Evolutionary conservation across 2,888 invertebrate species (phyloP).

Genomic region (Thymelicus acteon): DNA sequence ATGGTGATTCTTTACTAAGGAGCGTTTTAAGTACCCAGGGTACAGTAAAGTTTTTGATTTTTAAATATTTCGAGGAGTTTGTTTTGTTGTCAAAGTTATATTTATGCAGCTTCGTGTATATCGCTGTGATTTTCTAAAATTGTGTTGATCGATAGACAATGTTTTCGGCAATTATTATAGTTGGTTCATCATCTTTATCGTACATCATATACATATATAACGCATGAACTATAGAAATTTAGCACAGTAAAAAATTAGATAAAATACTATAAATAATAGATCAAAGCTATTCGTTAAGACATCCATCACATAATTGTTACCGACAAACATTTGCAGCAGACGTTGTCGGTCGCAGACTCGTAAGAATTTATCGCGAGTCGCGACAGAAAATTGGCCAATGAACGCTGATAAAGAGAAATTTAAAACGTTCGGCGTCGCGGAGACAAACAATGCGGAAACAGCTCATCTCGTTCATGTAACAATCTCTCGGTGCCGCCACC

Average conservation of each 20-base stretch:
- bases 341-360: slow-evolving; percentile 20
- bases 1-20: no score
- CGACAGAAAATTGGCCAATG: slow-evolving; percentile 31
- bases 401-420: slow-evolving; percentile 37
- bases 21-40: no score
- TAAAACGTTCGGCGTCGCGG: slow-evolving; percentile 28
- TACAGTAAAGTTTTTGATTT: no score
- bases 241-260: no score
- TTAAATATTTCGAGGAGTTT: no score
- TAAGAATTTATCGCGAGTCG: slow-evolving; percentile 23
- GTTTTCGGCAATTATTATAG: no score
- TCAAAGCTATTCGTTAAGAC: neutral
- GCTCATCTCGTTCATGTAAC: slow-evolving; percentile 33
- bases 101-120: neutral
- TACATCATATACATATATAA: no score
- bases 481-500: slow-evolving; percentile 20
- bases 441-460: slow-evolving; percentile 37
- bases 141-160: neutral
- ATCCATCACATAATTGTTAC: slow-evolving; percentile 1
- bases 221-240: no score
- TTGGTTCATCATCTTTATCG: no score
- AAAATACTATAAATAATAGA: neutral
- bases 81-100: no score
- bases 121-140: no score
- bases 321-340: slow-evolving; percentile 2